Conservation (phyloP, 2,888 invertebrate genomes). For the Drosophila limbata region DNA sequence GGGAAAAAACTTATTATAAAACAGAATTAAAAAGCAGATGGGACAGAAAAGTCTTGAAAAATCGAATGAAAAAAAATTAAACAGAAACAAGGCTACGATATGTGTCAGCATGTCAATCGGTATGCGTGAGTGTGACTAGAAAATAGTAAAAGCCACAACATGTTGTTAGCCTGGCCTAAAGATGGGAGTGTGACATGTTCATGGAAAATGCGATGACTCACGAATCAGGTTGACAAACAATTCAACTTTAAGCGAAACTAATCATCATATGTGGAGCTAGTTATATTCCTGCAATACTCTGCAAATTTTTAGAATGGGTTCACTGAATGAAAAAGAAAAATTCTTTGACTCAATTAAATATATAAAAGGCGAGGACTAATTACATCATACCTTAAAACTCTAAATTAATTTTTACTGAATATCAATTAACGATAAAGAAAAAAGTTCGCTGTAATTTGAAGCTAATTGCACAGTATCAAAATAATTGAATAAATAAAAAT, state of each 20-base stretch:
- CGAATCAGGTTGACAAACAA: background rate
- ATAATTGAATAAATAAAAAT: no score
- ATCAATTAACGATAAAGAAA: no score
- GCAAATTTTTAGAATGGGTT: background rate
- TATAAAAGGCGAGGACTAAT: no score
- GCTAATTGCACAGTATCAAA: no score
- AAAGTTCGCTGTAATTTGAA: no score
- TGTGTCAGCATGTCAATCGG: constrained; percentile 72
- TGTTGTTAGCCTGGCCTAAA: constrained; percentile 10
- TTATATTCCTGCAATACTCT: background rate
- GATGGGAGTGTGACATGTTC: constrained; percentile 19
- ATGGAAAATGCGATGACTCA: background rate
- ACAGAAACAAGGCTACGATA: constrained; percentile 36
- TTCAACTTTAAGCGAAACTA: background rate
- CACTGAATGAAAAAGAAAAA: no score
- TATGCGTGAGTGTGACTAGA: constrained; percentile 61
- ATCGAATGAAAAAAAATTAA: background rate
- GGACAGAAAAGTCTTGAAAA: constrained; percentile 26
- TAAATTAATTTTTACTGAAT: no score
- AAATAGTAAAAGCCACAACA: constrained; percentile 41
- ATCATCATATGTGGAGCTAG: background rate
- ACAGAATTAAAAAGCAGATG: constrained; percentile 58
- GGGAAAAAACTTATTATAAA: constrained; percentile 57
- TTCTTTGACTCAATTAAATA: no score
- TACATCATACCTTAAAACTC: no score